Evolutionary conservation across 2,888 invertebrate genomes (phyloP).

Genomic region (Netelia fuscicornis): DNA sequence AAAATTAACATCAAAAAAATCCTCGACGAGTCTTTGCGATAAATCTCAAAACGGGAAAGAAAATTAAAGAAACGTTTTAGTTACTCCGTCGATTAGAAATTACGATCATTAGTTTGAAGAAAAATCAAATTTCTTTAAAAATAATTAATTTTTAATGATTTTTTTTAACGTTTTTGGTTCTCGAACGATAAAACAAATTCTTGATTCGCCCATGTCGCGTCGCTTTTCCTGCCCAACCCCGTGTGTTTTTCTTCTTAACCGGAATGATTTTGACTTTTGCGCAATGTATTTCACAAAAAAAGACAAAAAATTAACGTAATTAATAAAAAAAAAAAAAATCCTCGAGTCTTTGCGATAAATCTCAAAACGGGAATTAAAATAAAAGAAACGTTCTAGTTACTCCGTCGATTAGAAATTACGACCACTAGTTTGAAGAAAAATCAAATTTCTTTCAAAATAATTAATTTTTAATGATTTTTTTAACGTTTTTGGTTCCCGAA

Average conservation of each 20-base stretch:
- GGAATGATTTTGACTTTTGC: conserved; percentile 40
- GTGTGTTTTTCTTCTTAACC: conserved; percentile 10
- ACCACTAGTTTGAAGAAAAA: background rate
- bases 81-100: background rate
- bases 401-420: background rate
- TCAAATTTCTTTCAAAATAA: background rate
- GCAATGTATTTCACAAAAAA: background rate
- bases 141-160: background rate
- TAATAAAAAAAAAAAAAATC: background rate
- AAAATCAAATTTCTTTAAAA: background rate
- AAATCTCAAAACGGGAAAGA: background rate
- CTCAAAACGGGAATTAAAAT: background rate
- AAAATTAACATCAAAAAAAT: background rate
- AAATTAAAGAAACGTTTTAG: background rate
- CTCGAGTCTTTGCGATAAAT: background rate
- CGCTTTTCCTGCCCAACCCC: conserved; percentile 23
- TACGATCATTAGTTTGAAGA: background rate
- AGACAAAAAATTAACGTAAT: background rate
- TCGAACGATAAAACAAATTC: background rate
- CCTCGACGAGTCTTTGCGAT: background rate
- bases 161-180: background rate
- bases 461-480: background rate
- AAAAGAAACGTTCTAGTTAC: background rate
- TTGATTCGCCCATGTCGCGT: background rate
- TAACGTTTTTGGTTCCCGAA: no score